Evolutionary conservation across 2,797 vertebrate genomes (phyloP).

Genomic region (Onychomys leucogaster): DNA sequence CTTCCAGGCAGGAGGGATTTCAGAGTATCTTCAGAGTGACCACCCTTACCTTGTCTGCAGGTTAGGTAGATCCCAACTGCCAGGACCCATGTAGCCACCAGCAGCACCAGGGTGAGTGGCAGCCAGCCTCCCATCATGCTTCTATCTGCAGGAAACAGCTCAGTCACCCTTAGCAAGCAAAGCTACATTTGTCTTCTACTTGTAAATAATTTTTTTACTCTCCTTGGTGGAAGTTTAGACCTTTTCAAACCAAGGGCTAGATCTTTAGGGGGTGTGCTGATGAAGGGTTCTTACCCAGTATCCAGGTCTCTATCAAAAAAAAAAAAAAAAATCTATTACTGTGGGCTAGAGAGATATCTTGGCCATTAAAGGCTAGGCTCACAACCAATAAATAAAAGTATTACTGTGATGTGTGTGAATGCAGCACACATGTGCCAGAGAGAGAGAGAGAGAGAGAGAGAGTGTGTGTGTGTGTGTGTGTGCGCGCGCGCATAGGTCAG

Average conservation of each 20-base stretch:
- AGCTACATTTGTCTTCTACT: neutral
- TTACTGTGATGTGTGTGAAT: neutral
- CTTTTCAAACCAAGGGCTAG: neutral
- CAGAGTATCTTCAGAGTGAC: neutral
- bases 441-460: too few species aligned
- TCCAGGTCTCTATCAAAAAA: neutral
- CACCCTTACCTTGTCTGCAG: constrained; percentile 69
- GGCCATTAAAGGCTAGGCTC: neutral
- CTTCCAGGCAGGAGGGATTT: neutral
- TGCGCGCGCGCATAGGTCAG: neutral
- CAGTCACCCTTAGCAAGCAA: neutral
- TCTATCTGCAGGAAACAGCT: constrained; percentile 66
- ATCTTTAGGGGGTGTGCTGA: neutral
- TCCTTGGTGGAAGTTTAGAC: neutral
- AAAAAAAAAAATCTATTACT: neutral
- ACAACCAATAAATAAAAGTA: neutral
- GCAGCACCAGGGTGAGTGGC: constrained; percentile 52
- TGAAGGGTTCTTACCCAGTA: neutral
- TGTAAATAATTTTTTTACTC: neutral
- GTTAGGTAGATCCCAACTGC: neutral
- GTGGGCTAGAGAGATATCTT: neutral
- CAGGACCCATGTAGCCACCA: neutral
- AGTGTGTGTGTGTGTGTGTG: too few species aligned
- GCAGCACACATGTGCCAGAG: neutral
- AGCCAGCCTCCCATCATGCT: neutral